Evolutionary conservation across 1,140 invertebrate species (phyloP).

Genomic region (Cotesia glomerata): DNA sequence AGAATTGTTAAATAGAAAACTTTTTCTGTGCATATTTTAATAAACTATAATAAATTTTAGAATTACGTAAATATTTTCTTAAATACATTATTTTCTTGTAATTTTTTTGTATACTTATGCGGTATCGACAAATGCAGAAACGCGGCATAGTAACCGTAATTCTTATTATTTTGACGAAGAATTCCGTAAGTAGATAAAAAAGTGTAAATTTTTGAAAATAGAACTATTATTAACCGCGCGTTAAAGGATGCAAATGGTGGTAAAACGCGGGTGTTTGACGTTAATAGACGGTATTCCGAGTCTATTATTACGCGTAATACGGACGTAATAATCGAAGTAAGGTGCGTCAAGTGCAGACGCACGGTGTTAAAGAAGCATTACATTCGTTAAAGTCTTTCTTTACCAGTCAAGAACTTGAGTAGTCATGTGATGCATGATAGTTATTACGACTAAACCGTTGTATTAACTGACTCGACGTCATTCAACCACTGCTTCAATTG

Average conservation of each 20-base stretch:
- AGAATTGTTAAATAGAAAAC: too few species aligned
- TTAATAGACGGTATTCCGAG: slow-evolving; percentile 42
- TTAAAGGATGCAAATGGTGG: slow-evolving; percentile 40
- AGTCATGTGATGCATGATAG: not conserved
- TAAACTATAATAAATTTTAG: too few species aligned
- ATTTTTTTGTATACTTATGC: too few species aligned
- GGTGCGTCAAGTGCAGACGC: slow-evolving; percentile 27
- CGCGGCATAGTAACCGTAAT: too few species aligned
- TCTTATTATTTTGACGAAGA: too few species aligned
- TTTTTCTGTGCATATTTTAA: too few species aligned
- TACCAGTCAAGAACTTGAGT: not conserved
- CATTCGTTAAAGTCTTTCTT: slow-evolving; percentile 22
- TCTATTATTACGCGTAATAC: slow-evolving; percentile 53
- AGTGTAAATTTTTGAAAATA: slow-evolving; percentile 24
- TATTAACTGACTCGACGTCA: too few species aligned
- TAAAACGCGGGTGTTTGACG: slow-evolving; percentile 42
- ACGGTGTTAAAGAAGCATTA: slow-evolving; percentile 4
- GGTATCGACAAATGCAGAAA: too few species aligned
- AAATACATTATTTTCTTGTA: too few species aligned
- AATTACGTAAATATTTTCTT: too few species aligned
- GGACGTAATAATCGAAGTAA: slow-evolving; percentile 40
- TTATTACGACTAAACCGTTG: too few species aligned
- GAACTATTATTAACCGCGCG: slow-evolving; percentile 46
- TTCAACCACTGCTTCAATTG: not conserved
- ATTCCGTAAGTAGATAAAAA: too few species aligned